Base-by-base conservation (phyloP, 1,140 invertebrate species). In the Drosophila truncata region DNA sequence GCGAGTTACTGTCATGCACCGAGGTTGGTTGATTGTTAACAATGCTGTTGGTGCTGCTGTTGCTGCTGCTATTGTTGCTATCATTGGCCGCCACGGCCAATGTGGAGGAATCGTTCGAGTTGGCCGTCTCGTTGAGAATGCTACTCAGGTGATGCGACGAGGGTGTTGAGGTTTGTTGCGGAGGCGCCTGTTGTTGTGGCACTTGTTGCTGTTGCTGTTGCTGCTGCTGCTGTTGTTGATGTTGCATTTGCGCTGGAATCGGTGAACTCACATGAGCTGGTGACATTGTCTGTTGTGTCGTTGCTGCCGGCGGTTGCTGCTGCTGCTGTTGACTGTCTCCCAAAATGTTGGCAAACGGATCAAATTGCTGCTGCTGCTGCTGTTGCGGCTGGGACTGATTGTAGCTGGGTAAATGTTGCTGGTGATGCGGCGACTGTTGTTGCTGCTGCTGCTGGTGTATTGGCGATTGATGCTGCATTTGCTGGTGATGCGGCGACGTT, bases 61-160 rank as follows among this genome's bases (percentile, higher is more conserved):
- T 92, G 65, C 91, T 92, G 65, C 88, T 92, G 59, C 91, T 92
- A 23, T 92, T 92, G 73, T 92, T 92, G 72, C 91, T 92, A 14
- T 92, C 91, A 20, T 92, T 92, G 25, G 91, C 91, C 23, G 82
- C 91, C 27, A 92, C 87, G 4, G 91, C 91, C 47, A 92, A 41
- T 10, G 91, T 92, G 14, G 91, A 92, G 20, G 91, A 92, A 67
- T 92, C 91, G 77, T 92, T 92, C 10, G 91, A 92, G 39, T 92
- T 92, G 20, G 91, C 91, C 4, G 91, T 92, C 39, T 92, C 91
- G 44, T 92, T 92, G 1, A 92, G 80, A 31, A 92, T 92, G 57
- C 91, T 92, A 70, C 87, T 91, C 49, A 92, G 52, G 65, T 92
- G 87, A 74, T 91, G 91, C 20, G 91, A 91, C 14, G 91, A 55